Percentiles rank a stretch among this genome's conserved stretches.
These are phyloP conservation scores for Oasisia sp. DNA, from an alignment of 2,888 invertebrate species.

Conservation along the genomic window DNA sequence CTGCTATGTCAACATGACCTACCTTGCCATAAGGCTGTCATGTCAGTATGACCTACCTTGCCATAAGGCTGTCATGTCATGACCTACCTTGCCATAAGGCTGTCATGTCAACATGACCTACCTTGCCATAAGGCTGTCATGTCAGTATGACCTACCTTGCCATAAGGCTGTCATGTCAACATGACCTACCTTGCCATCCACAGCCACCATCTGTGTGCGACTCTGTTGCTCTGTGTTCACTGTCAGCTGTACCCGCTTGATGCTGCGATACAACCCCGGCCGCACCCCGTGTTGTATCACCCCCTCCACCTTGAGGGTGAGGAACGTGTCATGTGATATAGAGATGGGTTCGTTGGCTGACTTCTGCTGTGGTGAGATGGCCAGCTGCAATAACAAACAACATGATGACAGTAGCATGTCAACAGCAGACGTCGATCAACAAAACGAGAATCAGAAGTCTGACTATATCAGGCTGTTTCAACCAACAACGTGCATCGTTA, in stretches of 20 bases:
- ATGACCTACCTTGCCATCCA: constrained; percentile 22
- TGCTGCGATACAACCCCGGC: constrained; percentile 76
- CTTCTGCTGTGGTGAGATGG: constrained; percentile 83
- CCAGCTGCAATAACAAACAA: constrained; percentile 68
- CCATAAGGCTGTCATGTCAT: neutral
- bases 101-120: no score
- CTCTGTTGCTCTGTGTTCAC: constrained; percentile 73
- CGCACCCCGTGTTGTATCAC: constrained; percentile 75
- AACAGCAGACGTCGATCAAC: constrained; percentile 34
- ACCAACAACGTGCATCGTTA: no score
- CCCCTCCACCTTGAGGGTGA: constrained; percentile 93
- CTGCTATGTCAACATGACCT: no score
- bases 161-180: neutral
- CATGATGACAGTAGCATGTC: neutral
- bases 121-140: no score
- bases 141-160: no score
- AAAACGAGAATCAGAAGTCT: neutral
- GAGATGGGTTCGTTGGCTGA: constrained; percentile 84
- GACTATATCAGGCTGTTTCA: no score
- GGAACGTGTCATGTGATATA: constrained; percentile 82
- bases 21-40: neutral
- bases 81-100: no score
- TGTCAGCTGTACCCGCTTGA: constrained; percentile 78
- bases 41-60: neutral
- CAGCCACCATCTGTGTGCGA: constrained; percentile 40